These are phyloP conservation scores for Empis stercorea DNA, from an alignment of 2,888 invertebrate genomes.

Conservation along the genomic window DNA sequence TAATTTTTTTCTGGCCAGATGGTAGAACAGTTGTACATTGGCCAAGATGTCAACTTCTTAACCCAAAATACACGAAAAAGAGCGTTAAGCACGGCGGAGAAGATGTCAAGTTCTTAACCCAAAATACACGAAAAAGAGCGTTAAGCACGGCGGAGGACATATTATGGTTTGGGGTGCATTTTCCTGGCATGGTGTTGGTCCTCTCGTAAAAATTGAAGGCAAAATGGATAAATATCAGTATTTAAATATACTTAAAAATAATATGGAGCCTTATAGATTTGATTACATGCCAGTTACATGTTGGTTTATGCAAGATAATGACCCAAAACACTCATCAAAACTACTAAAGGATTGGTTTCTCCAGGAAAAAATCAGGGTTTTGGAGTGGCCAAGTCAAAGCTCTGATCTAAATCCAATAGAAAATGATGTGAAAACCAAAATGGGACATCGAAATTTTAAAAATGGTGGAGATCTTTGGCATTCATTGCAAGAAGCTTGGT, in stretches of 20 bases:
- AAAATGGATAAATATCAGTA: conserved; percentile 5
- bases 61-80: too few relatives aligned
- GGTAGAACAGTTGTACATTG: background rate
- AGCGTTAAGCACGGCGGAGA: too few relatives aligned
- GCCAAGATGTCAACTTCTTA: too few relatives aligned
- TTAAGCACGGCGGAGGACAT: conserved; percentile 3
- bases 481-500: background rate
- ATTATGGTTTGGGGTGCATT: conserved; percentile 5
- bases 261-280: conserved; percentile 1
- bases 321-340: conserved; percentile 3
- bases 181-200: conserved; percentile 4
- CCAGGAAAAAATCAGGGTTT: background rate
- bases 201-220: conserved; percentile 4
- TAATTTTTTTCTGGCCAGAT: too few relatives aligned
- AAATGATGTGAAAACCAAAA: background rate
- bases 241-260: background rate
- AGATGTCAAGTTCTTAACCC: background rate
- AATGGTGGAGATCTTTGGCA: background rate
- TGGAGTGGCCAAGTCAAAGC: conserved; percentile 1
- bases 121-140: conserved; percentile 1
- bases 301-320: conserved; percentile 7
- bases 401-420: conserved; percentile 3
- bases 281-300: conserved; percentile 2
- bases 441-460: background rate
- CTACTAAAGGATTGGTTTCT: background rate